Percentiles rank a stretch among this genome's conserved stretches.
phyloP scores from a whole-genome alignment of 2,797 vertebrate genomes.

The Amniataba percoides region DNA sequence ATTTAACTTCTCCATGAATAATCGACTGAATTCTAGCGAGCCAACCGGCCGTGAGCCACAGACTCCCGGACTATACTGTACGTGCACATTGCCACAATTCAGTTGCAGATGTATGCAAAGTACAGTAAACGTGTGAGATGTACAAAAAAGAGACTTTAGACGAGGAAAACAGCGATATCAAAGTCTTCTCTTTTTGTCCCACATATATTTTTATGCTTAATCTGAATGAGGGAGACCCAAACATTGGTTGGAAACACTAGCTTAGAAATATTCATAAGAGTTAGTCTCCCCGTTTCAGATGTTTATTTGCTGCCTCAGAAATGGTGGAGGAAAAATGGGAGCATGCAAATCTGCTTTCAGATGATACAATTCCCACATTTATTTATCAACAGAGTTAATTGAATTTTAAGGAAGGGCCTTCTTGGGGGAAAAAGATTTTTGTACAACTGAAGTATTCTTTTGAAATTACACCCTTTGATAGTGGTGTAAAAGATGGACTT shows the following conservation, averaged over 20 bases:
- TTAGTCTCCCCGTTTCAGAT: conserved; percentile 71
- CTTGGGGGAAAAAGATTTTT: conserved; percentile 62
- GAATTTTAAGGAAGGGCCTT: conserved; percentile 81
- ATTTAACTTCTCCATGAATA: conserved; percentile 61
- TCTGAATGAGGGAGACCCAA: conserved; percentile 51
- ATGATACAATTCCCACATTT: conserved; percentile 79
- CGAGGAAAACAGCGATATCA: conserved; percentile 64
- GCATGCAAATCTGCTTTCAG: conserved; percentile 80
- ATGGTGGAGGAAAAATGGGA: conserved; percentile 46
- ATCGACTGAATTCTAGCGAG: conserved; percentile 44
- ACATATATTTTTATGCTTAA: conserved; percentile 72
- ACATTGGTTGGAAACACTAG: conserved; percentile 60
- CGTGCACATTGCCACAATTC: conserved; percentile 49
- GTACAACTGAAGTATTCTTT: conserved; percentile 87
- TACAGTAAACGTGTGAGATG: conserved; percentile 50
- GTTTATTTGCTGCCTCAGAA: conserved; percentile 73
- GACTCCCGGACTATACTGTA: conserved; percentile 11
- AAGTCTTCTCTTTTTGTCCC: conserved; percentile 62
- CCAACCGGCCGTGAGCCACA: conserved; percentile 44
- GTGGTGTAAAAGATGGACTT: conserved; percentile 87
- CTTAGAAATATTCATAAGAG: conserved; percentile 75
- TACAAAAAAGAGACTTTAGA: conserved; percentile 40
- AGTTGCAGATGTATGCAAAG: conserved; percentile 72
- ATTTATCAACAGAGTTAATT: conserved; percentile 83
- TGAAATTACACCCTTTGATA: conserved; percentile 94